Evolutionary conservation across 2,888 invertebrate species (phyloP), one percentile per base, ranked within the genome.

Genomic region (Apamea crenata): DNA sequence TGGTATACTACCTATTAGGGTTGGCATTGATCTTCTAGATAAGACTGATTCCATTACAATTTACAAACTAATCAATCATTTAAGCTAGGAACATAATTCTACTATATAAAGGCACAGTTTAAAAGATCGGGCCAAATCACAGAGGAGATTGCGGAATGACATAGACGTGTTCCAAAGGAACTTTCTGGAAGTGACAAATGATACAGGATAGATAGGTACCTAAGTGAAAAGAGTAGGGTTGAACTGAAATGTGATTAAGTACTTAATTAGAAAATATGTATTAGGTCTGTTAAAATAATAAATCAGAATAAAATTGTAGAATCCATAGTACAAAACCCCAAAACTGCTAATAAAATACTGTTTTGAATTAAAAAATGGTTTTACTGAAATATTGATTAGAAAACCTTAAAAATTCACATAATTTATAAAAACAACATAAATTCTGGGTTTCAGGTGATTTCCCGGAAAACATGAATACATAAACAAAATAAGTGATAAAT

Each of bases 401-500:
- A 50, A 68, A 68, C 47, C 32, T n/a, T 8, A 29, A 69, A 56
- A 2, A 36, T n/a, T 50, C 7, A 40, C 5, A 40, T 16, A 16
- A 36, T 56, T 68, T 68, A n/a, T 12, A 44, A 29, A 25, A 78
- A 75, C 5, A 73, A 59, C 3, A 16, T 36, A 47, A 70, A 74
- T 74, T 74, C 25, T 59, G 21, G 1, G 29, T 36, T 29, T 71
- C 25, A 5, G 61, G 70, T 6, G 5, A n/a, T 63, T 71, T 63
- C 53, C 70, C 61, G 47, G 56, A 63, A 66, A 56, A 83, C 18
- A 25, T 10, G 8, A 12, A 69, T 50, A 14, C 25, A 61, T 10
- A 73, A 78, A 82, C 50, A 78, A 66, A 78, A 69, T 59, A 66
- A n/a, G 18, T 21, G 21, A 75, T 63, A 59, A 40, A 21, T 6